Conservation (phyloP, 2,888 invertebrate genomes). For the Fabriciana adippe region DNA sequence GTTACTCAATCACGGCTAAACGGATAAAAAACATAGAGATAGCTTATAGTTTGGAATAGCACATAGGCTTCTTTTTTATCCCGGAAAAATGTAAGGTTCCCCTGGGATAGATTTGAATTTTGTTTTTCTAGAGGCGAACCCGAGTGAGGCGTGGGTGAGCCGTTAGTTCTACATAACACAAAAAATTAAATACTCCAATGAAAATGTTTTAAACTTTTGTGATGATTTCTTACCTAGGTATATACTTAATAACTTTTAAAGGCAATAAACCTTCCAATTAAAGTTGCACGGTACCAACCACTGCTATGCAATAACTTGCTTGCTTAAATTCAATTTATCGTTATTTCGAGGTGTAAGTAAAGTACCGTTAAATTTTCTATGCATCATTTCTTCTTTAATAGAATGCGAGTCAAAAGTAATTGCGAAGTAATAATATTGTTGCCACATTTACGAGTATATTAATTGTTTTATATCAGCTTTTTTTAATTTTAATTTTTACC, state of each 20-base stretch:
- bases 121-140: too few species aligned
- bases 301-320: conserved; percentile 34
- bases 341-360: conserved; percentile 27
- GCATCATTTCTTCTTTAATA: conserved; percentile 22
- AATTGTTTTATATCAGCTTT: not conserved
- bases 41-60: too few species aligned
- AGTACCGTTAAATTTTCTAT: conserved; percentile 24
- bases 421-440: not conserved
- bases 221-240: not conserved
- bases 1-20: too few species aligned
- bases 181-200: not conserved
- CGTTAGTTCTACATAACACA: too few species aligned
- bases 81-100: too few species aligned
- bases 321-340: conserved; percentile 29
- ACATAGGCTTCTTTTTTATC: too few species aligned
- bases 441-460: not conserved
- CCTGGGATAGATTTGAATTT: too few species aligned
- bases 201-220: not conserved
- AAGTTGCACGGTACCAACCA: conserved; percentile 29
- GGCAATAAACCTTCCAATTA: conserved; percentile 36
- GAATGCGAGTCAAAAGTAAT: conserved; percentile 16
- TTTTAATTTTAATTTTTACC: not conserved
- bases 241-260: not conserved
- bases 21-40: too few species aligned
- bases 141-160: too few species aligned